A percentile compares a stretch with the other conserved stretches of the same genome.
Evolutionary conservation across 1,140 invertebrate genomes (phyloP).

Genomic region (Saxidomus purpurata): DNA sequence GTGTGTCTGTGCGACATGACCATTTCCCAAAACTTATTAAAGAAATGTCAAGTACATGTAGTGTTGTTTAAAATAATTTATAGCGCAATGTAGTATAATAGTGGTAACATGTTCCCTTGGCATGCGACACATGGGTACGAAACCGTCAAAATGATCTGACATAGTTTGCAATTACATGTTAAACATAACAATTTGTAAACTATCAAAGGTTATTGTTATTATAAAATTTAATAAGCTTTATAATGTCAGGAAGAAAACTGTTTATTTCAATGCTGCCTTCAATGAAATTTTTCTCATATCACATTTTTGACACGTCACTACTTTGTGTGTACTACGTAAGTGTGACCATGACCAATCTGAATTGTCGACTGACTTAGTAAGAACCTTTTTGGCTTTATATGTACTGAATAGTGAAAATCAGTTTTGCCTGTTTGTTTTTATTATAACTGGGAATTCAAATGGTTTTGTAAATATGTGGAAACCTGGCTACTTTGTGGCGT

Average conservation of each 20-base stretch:
- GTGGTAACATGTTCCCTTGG: neutral
- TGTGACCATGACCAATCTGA: no score
- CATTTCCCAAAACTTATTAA: no score
- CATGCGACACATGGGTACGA: neutral
- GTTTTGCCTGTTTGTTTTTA: no score
- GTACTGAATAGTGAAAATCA: no score
- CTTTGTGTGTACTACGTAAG: neutral
- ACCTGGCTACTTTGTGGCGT: no score
- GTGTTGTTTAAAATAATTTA: constrained; percentile 1
- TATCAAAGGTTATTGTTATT: neutral
- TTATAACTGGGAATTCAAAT: no score
- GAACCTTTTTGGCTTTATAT: no score
- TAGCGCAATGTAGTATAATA: neutral
- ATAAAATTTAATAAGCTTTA: neutral
- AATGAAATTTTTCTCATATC: constrained; percentile 7
- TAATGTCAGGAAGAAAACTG: neutral
- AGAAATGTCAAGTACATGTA: no score
- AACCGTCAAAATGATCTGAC: neutral
- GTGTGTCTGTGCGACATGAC: no score
- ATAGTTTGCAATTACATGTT: neutral
- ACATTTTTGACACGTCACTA: neutral
- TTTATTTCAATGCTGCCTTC: neutral
- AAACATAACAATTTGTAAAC: neutral
- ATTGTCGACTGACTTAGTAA: no score
- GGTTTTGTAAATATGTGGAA: no score